Percentiles rank a stretch among this genome's conserved stretches.
phyloP scores from a whole-genome alignment of 2,113 vertebrate species.

The Anarhynchus alexandrinus region DNA sequence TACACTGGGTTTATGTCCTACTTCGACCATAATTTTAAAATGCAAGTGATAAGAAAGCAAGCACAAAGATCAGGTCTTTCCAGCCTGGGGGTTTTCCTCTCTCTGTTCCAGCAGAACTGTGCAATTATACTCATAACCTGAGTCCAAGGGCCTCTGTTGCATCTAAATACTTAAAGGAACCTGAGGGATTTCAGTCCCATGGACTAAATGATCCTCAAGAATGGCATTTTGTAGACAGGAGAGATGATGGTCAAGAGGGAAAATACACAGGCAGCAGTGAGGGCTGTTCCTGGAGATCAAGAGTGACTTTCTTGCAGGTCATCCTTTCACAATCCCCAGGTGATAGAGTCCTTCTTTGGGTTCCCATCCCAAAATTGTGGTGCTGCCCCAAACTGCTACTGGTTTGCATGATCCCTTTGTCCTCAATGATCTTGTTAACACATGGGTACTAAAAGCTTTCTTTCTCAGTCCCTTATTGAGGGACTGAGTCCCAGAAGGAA shows the following conservation, averaged over 20 bases:
- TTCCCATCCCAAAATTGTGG: background rate
- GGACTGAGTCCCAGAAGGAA: background rate
- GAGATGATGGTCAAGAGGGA: background rate
- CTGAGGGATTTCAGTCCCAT: background rate
- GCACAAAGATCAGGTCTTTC: background rate
- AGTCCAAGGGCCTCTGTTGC: background rate
- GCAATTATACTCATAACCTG: background rate
- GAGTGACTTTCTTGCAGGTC: background rate
- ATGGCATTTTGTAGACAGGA: background rate
- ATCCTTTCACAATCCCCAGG: background rate
- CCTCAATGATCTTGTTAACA: background rate
- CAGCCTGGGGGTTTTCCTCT: background rate
- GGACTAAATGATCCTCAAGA: background rate
- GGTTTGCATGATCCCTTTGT: background rate
- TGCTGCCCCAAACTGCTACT: background rate
- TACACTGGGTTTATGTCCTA: background rate
- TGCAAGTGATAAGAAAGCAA: background rate
- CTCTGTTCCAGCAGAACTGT: background rate
- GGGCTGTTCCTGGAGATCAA: background rate
- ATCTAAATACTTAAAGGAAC: background rate
- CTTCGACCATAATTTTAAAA: background rate
- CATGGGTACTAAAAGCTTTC: background rate
- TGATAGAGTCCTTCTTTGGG: background rate
- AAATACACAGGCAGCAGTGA: background rate
- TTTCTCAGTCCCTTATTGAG: background rate